Conservation (phyloP, 2,888 invertebrate genomes). For the Trachelus troglodyta region DNA sequence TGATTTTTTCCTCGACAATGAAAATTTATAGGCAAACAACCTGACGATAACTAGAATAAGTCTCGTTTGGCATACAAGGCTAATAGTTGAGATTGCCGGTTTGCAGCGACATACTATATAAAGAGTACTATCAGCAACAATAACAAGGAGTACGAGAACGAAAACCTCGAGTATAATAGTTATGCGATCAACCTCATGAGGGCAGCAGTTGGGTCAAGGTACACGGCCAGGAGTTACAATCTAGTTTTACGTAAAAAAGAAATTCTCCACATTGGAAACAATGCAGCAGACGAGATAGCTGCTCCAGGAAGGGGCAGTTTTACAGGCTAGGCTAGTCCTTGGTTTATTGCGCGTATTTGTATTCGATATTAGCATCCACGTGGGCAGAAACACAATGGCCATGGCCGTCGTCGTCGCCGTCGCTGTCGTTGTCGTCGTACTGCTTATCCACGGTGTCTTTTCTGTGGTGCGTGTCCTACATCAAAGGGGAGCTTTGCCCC, state of each 20-base stretch:
- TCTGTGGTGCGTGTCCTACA: slow-evolving; percentile 26
- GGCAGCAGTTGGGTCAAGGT: slow-evolving; percentile 3
- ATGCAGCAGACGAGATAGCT: slow-evolving; percentile 30
- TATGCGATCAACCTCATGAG: not conserved
- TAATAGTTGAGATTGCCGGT: not conserved
- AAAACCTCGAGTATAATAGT: not conserved
- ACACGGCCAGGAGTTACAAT: slow-evolving; percentile 5
- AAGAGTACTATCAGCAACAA: not conserved
- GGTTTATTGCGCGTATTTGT: slow-evolving; percentile 51
- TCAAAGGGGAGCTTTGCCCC: slow-evolving; percentile 21
- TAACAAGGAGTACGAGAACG: not conserved
- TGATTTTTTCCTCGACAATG: no score
- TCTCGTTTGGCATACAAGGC: no score
- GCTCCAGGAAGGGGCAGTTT: slow-evolving; percentile 2
- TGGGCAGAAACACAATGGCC: slow-evolving; percentile 57
- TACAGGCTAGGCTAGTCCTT: slow-evolving; percentile 30
- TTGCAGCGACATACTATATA: not conserved
- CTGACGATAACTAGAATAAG: no score
- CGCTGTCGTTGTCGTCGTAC: slow-evolving; percentile 32
- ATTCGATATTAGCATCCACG: slow-evolving; percentile 55
- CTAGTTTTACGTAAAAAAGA: not conserved
- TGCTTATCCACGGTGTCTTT: slow-evolving; percentile 13
- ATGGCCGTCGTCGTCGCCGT: slow-evolving; percentile 37
- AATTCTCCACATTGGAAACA: slow-evolving; percentile 21
- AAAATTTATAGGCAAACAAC: no score